phyloP scores from a whole-genome alignment of 2,113 vertebrate species.

The Butastur rufipennis region DNA sequence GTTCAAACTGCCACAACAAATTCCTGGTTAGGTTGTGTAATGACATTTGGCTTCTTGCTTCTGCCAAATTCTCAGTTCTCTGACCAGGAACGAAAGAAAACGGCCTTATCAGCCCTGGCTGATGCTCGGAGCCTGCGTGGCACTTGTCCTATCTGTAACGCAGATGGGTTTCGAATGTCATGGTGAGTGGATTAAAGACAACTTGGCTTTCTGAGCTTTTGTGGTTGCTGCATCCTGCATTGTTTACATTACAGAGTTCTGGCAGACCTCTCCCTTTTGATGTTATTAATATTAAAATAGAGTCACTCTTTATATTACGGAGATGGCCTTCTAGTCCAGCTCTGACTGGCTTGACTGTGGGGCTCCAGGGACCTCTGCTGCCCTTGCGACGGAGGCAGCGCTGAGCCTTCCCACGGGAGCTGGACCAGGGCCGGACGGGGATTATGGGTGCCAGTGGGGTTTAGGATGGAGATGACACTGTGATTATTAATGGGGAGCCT shows the following conservation, averaged over 20 bases:
- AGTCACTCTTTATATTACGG: neutral
- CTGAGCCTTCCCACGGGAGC: neutral
- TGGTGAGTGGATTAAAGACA: neutral
- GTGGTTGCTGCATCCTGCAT: neutral
- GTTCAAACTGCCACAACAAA: neutral
- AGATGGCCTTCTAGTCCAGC: neutral
- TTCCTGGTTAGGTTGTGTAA: neutral
- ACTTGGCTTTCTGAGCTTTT: neutral
- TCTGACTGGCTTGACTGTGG: neutral
- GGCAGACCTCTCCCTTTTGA: neutral
- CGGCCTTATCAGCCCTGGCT: neutral
- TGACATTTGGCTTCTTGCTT: neutral
- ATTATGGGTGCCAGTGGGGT: neutral
- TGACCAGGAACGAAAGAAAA: neutral
- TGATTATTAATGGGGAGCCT: neutral
- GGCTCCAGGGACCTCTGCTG: neutral
- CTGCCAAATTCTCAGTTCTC: neutral
- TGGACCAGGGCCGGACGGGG: neutral
- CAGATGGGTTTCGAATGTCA: neutral
- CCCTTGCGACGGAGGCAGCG: neutral
- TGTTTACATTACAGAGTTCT: neutral
- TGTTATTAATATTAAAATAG: neutral
- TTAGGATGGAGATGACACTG: neutral
- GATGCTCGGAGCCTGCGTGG: neutral
- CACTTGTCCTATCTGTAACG: neutral